Base-by-base conservation (phyloP, 64 coral and sea anemone species). In the Pachyseris speciosa region DNA sequence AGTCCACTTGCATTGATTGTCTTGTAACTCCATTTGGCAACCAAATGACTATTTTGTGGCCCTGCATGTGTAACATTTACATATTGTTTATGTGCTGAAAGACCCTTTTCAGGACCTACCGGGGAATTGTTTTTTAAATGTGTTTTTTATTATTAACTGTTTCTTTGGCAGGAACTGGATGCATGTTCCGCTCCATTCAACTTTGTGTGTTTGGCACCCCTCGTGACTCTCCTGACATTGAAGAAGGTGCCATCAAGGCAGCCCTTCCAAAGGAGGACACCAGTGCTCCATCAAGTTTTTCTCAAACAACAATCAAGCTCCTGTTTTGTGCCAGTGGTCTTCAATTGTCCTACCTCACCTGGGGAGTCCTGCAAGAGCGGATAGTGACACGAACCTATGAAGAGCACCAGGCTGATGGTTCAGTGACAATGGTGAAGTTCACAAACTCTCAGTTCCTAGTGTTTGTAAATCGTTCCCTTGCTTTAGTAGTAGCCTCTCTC, bases 301-400 rank as follows among this genome's bases (percentile, higher is more conserved):
- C 69, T 55, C 40, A 85, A 52, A 90, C 86, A 27, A 83, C 87
- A 29, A 12, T 84, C 25, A 90, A 89, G 71, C 59, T 94, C 25
- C 42, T 86, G 20, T 43, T 92, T 37, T 92, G 89, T 75, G 89
- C 83, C 19, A 53, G 22, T 58, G 89, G 89, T 40, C 47, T 92
- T 12, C 58, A 96, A 81, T 49, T 92, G 16, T 93, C 97, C 0
- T 99, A 99, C 44, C 86, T 99, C 27, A 93, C 92, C 3, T 99
- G 97, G 97, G 97, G 97, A 37, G 90, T 99, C 33, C 43, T 99
- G 41, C 97, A 99, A n/a, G 97, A 99, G 69, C 80, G 93, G 19
- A 92, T 99, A 16, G 92, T 99, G 97, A 99, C 97, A 72, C 59
- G n/a, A 30, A 73, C 49, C 0, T 99, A 95, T 84, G 24, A 76